phyloP scores from a whole-genome alignment of 2,888 invertebrate genomes.

The Eretmocerus hayati region DNA sequence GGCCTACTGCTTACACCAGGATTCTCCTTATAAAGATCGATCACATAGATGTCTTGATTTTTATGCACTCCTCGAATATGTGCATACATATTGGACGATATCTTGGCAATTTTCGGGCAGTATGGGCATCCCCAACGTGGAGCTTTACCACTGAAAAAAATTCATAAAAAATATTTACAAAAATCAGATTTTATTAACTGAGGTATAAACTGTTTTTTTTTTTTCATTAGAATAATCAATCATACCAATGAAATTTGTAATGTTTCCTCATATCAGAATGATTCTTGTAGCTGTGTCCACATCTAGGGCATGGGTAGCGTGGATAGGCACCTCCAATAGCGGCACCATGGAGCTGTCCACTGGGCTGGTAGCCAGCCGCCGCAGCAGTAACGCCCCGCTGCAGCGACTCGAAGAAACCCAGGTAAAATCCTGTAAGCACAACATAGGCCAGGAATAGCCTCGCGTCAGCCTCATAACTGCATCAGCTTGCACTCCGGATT shows the following conservation, averaged over 20 bases:
- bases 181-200: no score
- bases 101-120: constrained; percentile 29
- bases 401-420: background rate
- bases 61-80: constrained; percentile 34
- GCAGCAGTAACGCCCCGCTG: background rate
- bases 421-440: constrained; percentile 16
- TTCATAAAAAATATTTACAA: no score
- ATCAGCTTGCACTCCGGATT: background rate
- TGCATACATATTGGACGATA: constrained; percentile 36
- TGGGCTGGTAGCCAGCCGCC: background rate
- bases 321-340: background rate
- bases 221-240: no score
- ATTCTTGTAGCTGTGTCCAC: constrained; percentile 36
- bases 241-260: constrained; percentile 38
- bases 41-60: constrained; percentile 28
- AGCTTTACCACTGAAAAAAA: constrained; percentile 39
- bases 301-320: constrained; percentile 32
- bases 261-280: constrained; percentile 37
- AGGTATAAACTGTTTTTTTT: no score
- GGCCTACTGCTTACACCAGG: background rate
- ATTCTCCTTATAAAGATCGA: constrained; percentile 27
- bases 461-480: background rate
- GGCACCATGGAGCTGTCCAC: background rate
- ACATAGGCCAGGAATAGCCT: background rate
- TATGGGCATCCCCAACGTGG: constrained; percentile 42